phyloP scores from a whole-genome alignment of 2,888 invertebrate genomes.

The Ceraclea dissimilis region DNA sequence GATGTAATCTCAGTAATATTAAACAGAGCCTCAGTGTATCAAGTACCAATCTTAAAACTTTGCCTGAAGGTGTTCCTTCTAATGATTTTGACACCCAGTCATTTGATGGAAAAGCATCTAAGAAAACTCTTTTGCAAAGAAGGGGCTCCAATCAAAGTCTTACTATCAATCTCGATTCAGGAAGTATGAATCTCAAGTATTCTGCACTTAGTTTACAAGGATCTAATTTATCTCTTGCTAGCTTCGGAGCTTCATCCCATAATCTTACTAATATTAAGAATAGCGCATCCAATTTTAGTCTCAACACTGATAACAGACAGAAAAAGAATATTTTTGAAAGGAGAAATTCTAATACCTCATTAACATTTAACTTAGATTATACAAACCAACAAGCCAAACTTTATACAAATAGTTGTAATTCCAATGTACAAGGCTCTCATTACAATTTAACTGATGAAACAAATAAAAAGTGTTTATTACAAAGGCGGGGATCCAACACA shows the following conservation, averaged over 20 bases:
- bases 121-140: slow-evolving; percentile 44
- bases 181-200: slow-evolving; percentile 22
- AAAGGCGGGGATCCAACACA: slow-evolving; percentile 79
- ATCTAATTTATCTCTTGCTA: slow-evolving; percentile 46
- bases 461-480: slow-evolving; percentile 58
- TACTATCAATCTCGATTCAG: slow-evolving; percentile 41
- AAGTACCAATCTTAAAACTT: slow-evolving; percentile 62
- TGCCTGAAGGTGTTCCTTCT: slow-evolving; percentile 63
- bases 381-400: slow-evolving; percentile 39
- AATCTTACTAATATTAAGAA: slow-evolving; percentile 41
- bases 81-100: slow-evolving; percentile 52
- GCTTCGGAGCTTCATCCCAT: slow-evolving; percentile 41
- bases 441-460: slow-evolving; percentile 34
- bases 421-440: slow-evolving; percentile 33
- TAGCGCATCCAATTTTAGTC: slow-evolving; percentile 43
- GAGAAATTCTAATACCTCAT: slow-evolving; percentile 79
- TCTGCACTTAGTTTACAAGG: slow-evolving; percentile 45
- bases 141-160: slow-evolving; percentile 56
- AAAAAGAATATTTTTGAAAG: slow-evolving; percentile 69
- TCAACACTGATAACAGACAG: slow-evolving; percentile 39
- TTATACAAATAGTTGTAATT: slow-evolving; percentile 44
- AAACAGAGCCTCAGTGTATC: slow-evolving; percentile 59
- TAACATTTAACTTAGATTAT: slow-evolving; percentile 58
- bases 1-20: slow-evolving; percentile 52
- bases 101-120: slow-evolving; percentile 41